Percentiles rank a stretch among this genome's conserved stretches.
These are phyloP conservation scores for Alaudala cheleensis DNA, from an alignment of 2,113 vertebrate species.

Conservation along the genomic window DNA sequence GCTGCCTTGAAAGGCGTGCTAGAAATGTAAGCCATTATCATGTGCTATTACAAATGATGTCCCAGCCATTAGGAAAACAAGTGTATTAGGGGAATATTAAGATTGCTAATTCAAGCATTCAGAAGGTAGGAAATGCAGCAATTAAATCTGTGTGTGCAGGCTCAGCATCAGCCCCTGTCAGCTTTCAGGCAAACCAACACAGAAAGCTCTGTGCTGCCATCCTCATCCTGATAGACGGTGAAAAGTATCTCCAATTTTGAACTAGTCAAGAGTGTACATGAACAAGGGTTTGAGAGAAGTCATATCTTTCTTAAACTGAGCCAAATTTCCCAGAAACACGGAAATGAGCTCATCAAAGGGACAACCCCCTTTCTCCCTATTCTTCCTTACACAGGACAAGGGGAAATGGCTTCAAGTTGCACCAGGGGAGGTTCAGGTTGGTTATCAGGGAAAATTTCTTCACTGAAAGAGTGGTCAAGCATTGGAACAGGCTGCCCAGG, in stretches of 20 bases:
- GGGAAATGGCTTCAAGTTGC: not conserved
- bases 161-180: not conserved
- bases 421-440: not conserved
- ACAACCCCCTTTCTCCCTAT: not conserved
- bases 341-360: not conserved
- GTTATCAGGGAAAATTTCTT: not conserved
- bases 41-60: conserved; percentile 38
- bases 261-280: not conserved
- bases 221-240: not conserved
- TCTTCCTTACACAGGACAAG: not conserved
- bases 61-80: conserved; percentile 33
- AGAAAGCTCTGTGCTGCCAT: not conserved
- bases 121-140: conserved; percentile 32
- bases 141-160: not conserved
- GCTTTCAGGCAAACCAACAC: not conserved
- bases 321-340: not conserved
- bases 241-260: not conserved
- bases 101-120: conserved; percentile 47
- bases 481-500: not conserved
- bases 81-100: conserved; percentile 39
- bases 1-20: conserved; percentile 22
- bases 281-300: not conserved
- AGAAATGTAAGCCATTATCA: conserved; percentile 51
- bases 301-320: not conserved
- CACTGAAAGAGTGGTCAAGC: not conserved